Evolutionary conservation across 1,140 invertebrate genomes (phyloP).

Genomic region (Manduca sexta): DNA sequence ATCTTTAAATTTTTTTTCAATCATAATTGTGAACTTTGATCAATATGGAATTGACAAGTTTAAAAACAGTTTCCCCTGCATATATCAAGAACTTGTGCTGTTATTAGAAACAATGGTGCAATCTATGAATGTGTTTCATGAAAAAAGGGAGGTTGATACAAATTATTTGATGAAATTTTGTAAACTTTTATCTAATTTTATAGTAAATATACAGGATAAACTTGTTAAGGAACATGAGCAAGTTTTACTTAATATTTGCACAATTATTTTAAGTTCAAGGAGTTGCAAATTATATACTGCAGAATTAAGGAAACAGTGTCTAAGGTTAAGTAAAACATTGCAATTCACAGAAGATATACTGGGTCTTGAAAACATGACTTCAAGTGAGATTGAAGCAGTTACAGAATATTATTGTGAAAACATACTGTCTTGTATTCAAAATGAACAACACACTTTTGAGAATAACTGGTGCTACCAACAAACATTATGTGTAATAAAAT

Average conservation of each 20-base stretch:
- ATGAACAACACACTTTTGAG: conserved; percentile 9
- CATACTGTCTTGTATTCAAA: conserved; percentile 27
- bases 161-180: conserved; percentile 36
- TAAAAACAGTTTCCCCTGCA: conserved; percentile 26
- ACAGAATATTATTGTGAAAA: conserved; percentile 33
- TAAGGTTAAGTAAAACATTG: conserved; percentile 34
- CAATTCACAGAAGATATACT: conserved; percentile 35
- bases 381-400: conserved; percentile 44
- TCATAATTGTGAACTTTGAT: conserved; percentile 43
- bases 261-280: conserved; percentile 29
- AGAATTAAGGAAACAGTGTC: conserved; percentile 39
- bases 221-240: conserved; percentile 24
- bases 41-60: conserved; percentile 30
- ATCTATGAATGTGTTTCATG: conserved; percentile 35
- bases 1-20: conserved; percentile 54
- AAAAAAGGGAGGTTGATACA: conserved; percentile 38
- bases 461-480: conserved; percentile 43
- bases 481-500: conserved; percentile 29
- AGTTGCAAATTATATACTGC: conserved; percentile 35
- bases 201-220: conserved; percentile 24
- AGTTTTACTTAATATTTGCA: conserved; percentile 32
- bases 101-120: conserved; percentile 37
- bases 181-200: conserved; percentile 24
- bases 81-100: conserved; percentile 31
- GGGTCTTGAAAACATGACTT: conserved; percentile 34